phyloP scores from a whole-genome alignment of 2,888 invertebrate genomes.

The Machimus atricapillus region DNA sequence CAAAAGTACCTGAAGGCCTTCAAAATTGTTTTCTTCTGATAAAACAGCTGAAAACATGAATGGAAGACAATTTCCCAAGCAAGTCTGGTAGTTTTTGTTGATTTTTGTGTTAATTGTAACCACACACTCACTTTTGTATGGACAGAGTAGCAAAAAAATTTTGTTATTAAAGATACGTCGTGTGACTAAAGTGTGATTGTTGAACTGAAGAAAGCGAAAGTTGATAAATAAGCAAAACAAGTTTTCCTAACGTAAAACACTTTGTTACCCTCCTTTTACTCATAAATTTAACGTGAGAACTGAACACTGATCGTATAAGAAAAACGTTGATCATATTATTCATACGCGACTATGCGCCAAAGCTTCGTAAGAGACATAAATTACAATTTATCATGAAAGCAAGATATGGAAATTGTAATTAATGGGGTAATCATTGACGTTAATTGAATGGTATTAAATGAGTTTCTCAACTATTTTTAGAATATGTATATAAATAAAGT shows the following conservation, averaged over 20 bases:
- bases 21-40: neutral
- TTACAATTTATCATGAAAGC: neutral
- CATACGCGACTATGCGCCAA: neutral
- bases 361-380: neutral
- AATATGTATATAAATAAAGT: neutral
- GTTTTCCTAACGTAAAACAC: neutral
- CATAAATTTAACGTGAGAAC: neutral
- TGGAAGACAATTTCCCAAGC: neutral
- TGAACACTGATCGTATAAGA: neutral
- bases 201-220: conserved; percentile 6
- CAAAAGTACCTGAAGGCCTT: conserved; percentile 47
- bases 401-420: neutral
- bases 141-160: neutral
- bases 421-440: neutral
- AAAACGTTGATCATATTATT: neutral
- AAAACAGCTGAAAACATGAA: conserved; percentile 11
- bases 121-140: neutral
- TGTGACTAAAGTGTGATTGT: neutral
- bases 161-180: neutral
- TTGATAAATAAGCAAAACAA: neutral
- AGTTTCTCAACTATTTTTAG: neutral
- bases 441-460: neutral
- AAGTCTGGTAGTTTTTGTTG: neutral
- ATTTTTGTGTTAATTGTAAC: neutral
- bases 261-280: neutral